Evolutionary conservation across 2,113 vertebrate species (phyloP).

Genomic region (Lethenteron camtschaticum): DNA sequence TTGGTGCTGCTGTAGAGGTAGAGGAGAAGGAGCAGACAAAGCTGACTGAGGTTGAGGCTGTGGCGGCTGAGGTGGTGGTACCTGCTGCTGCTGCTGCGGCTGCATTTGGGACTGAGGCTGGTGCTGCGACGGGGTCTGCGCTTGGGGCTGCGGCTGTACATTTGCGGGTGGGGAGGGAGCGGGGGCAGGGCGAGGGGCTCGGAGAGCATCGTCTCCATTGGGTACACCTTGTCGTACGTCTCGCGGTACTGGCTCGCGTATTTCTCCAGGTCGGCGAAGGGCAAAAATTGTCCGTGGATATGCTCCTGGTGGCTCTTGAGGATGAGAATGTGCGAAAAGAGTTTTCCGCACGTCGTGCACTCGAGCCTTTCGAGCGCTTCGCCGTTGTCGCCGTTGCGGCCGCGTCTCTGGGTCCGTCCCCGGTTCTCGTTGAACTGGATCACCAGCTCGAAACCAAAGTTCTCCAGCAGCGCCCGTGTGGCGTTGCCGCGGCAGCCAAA

Average conservation of each 20-base stretch:
- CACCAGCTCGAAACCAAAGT: conserved; percentile 94
- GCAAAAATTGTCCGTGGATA: conserved; percentile 87
- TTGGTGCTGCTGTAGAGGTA: conserved; percentile 20
- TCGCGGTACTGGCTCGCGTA: conserved; percentile 94
- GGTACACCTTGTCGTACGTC: conserved; percentile 86
- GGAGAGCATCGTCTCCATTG: conserved; percentile 65
- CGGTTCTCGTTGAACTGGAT: conserved; percentile 99
- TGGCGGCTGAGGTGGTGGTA: conserved; percentile 40
- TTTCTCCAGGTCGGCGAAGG: conserved; percentile 71
- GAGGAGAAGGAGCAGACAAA: conserved; percentile 38
- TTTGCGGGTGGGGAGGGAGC: conserved; percentile 34
- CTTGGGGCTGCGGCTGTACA: conserved; percentile 24
- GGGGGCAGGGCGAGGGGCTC: conserved; percentile 43
- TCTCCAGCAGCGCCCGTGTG: conserved; percentile 89
- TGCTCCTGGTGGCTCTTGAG: conserved; percentile 97
- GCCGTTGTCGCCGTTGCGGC: conserved; percentile 44
- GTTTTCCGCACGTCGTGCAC: conserved; percentile 70
- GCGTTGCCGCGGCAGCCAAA: conserved; percentile 85
- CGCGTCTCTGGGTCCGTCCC: conserved; percentile 77
- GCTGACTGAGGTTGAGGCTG: conserved; percentile 10
- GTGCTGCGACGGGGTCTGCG: conserved; percentile 14
- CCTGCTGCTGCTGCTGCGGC: conserved; percentile 35
- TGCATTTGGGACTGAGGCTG: conserved; percentile 25
- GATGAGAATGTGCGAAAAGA: conserved; percentile 92
- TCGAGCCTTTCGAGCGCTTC: conserved; percentile 74